phyloP scores from a whole-genome alignment of 2,113 vertebrate species.

The Atractosteus spatula region DNA sequence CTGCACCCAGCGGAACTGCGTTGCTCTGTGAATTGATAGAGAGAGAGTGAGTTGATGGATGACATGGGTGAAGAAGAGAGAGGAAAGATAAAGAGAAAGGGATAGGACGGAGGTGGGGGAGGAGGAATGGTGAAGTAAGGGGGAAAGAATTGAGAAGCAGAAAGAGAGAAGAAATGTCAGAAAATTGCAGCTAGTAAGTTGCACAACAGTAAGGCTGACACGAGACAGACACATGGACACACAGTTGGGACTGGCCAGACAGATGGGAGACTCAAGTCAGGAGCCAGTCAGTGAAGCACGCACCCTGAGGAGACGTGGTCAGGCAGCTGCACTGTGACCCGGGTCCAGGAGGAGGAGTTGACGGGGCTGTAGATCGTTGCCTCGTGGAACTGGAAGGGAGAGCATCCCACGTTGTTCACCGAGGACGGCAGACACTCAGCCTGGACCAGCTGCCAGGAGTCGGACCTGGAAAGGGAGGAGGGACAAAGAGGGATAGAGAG shows the following conservation, averaged over 20 bases:
- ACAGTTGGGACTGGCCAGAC: background rate
- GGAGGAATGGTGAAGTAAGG: no score
- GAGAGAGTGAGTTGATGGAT: background rate
- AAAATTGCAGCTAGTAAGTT: no score
- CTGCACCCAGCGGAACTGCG: slow-evolving; percentile 97
- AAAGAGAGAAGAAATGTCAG: background rate
- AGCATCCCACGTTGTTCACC: slow-evolving; percentile 92
- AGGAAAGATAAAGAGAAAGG: background rate
- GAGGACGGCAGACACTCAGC: slow-evolving; percentile 94
- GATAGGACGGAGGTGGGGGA: no score
- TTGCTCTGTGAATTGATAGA: slow-evolving; percentile 71
- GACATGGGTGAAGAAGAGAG: background rate
- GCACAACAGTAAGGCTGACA: no score
- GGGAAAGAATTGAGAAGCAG: background rate
- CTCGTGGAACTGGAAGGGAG: slow-evolving; percentile 96
- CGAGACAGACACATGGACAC: no score
- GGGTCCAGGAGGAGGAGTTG: slow-evolving; percentile 90
- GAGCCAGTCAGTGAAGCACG: background rate
- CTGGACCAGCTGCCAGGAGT: slow-evolving; percentile 93
- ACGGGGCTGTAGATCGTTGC: slow-evolving; percentile 94
- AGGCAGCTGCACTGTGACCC: slow-evolving; percentile 90
- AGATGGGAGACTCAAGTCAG: no score
- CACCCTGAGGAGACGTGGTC: slow-evolving; percentile 95
- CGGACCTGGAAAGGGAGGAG: slow-evolving; percentile 66
- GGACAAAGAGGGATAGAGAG: background rate